phyloP scores from a whole-genome alignment of 2,113 vertebrate species.

The Nipponia nippon region DNA sequence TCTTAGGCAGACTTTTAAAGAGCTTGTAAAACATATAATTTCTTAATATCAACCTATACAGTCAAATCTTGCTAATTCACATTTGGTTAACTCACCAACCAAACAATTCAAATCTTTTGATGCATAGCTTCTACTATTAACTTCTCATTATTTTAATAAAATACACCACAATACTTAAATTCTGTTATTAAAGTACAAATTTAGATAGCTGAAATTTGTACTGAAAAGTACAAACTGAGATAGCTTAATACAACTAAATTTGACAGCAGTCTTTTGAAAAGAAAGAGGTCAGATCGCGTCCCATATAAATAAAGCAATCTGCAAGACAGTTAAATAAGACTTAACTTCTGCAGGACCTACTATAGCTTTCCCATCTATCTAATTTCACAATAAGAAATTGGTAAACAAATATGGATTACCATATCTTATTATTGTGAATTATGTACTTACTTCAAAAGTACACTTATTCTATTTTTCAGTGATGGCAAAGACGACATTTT shows the following conservation, averaged over 20 bases:
- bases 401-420: neutral
- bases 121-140: neutral
- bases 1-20: neutral
- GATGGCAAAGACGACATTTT: neutral
- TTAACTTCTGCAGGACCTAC: neutral
- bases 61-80: neutral
- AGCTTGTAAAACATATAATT: neutral
- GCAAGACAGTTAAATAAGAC: neutral
- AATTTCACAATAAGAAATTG: neutral
- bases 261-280: neutral
- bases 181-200: neutral
- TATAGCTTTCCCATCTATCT: neutral
- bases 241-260: neutral
- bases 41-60: neutral
- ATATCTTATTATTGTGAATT: neutral
- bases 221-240: neutral
- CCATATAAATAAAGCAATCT: neutral
- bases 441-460: neutral
- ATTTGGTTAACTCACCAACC: neutral
- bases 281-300: neutral
- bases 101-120: neutral
- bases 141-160: neutral
- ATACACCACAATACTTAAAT: neutral
- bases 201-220: neutral
- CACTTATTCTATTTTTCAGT: neutral